Percentiles rank a stretch among this genome's conserved stretches.
Conservation (phyloP, 1,140 invertebrate species). For the Aricia agestis region DNA sequence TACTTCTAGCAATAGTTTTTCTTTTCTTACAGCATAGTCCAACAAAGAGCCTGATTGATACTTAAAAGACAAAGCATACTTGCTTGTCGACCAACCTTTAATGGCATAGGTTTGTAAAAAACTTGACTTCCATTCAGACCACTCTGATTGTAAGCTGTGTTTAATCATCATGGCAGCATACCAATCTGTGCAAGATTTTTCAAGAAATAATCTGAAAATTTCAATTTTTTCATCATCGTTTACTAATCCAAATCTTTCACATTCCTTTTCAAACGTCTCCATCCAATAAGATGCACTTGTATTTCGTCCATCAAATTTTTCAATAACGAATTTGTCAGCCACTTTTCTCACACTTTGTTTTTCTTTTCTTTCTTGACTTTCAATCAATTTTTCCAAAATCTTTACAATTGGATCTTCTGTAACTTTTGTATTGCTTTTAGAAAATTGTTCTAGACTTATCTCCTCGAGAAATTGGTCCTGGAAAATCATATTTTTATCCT, state of each 20-base stretch:
- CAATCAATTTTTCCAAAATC: conserved; percentile 27
- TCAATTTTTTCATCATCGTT: conserved; percentile 42
- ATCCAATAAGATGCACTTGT: conserved; percentile 37
- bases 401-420: conserved; percentile 26
- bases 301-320: conserved; percentile 32
- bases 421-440: not conserved
- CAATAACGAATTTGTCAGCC: conserved; percentile 33
- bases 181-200: conserved; percentile 44
- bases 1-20: no score
- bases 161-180: conserved; percentile 40
- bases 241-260: conserved; percentile 35
- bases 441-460: conserved; percentile 22
- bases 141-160: conserved; percentile 28
- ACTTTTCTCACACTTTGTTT: conserved; percentile 26
- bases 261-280: conserved; percentile 46
- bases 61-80: conserved; percentile 30
- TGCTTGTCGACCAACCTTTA: conserved; percentile 34
- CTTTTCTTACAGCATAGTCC: no score
- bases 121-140: conserved; percentile 37
- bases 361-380: conserved; percentile 23
- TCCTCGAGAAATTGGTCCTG: conserved; percentile 27
- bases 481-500: conserved; percentile 27
- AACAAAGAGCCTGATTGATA: no score
- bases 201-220: conserved; percentile 43
- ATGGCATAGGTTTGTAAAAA: conserved; percentile 37